Evolutionary conservation across 1,140 invertebrate species (phyloP).

Genomic region (Drosophila kikkawai): DNA sequence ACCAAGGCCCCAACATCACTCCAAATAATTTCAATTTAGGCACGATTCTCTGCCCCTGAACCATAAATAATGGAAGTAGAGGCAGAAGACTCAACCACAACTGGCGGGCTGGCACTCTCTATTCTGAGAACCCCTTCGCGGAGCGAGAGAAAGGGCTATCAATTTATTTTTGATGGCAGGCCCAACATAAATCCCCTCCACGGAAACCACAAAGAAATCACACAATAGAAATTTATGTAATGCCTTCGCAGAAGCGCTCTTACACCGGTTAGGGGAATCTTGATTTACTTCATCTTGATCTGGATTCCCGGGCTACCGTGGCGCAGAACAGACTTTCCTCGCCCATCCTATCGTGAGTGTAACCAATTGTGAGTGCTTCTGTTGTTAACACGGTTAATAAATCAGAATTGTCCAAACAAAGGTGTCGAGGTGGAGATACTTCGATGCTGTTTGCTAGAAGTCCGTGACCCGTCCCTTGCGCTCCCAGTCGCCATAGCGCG

Average conservation of each 20-base stretch:
- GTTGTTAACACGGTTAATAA: slow-evolving; percentile 59
- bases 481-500: slow-evolving; percentile 99
- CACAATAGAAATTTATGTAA: slow-evolving; percentile 78
- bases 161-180: slow-evolving; percentile 69
- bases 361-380: slow-evolving; percentile 70
- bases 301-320: slow-evolving; percentile 50
- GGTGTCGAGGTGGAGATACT: slow-evolving; percentile 22
- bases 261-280: slow-evolving; percentile 27
- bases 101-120: slow-evolving; percentile 33
- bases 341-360: slow-evolving; percentile 24
- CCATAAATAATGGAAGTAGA: slow-evolving; percentile 66
- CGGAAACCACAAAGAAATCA: slow-evolving; percentile 58
- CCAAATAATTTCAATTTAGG: slow-evolving; percentile 71
- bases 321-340: slow-evolving; percentile 17
- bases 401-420: slow-evolving; percentile 53
- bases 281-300: slow-evolving; percentile 33
- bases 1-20: slow-evolving; percentile 26
- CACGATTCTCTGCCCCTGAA: slow-evolving; percentile 66
- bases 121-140: slow-evolving; percentile 67
- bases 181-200: slow-evolving; percentile 63
- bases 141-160: slow-evolving; percentile 48
- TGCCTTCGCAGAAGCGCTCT: slow-evolving; percentile 66
- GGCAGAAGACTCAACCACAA: slow-evolving; percentile 7
- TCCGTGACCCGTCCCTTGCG: slow-evolving; percentile 96
- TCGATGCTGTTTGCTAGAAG: slow-evolving; percentile 41